Evolutionary conservation across 2,797 vertebrate species (phyloP).

Genomic region (Fundulus diaphanus): DNA sequence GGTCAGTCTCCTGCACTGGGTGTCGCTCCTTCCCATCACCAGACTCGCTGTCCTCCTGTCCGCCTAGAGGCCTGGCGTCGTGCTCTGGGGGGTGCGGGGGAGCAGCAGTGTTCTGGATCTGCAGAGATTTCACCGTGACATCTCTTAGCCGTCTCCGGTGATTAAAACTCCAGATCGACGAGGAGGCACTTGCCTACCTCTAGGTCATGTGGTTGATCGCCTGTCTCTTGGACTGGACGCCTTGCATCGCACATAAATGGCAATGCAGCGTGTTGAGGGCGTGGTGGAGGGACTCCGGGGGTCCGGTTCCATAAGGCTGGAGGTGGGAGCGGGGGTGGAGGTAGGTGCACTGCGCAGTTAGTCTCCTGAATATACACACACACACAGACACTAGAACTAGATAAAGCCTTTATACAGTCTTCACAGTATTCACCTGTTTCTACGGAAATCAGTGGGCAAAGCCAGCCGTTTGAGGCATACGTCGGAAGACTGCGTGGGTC

Average conservation of each 20-base stretch:
- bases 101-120: slow-evolving; percentile 11
- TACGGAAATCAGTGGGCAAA: no score
- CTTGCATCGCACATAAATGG: not conserved
- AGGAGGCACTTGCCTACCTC: slow-evolving; percentile 25
- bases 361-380: slow-evolving; percentile 13
- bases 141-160: not conserved
- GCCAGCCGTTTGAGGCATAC: no score
- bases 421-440: no score
- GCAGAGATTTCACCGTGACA: not conserved
- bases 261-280: slow-evolving; percentile 40
- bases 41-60: not conserved
- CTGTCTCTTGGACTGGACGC: slow-evolving; percentile 39
- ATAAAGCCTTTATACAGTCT: no score
- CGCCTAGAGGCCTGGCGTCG: not conserved
- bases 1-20: slow-evolving; percentile 51
- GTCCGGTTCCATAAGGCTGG: not conserved
- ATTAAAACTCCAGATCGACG: not conserved
- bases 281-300: fast-evolving
- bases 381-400: not conserved
- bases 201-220: not conserved
- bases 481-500: no score
- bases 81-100: not conserved
- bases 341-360: not conserved
- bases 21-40: not conserved
- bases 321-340: not conserved